Conservation (phyloP, 2,888 invertebrate species). For the Entomobrya multifasciata region DNA sequence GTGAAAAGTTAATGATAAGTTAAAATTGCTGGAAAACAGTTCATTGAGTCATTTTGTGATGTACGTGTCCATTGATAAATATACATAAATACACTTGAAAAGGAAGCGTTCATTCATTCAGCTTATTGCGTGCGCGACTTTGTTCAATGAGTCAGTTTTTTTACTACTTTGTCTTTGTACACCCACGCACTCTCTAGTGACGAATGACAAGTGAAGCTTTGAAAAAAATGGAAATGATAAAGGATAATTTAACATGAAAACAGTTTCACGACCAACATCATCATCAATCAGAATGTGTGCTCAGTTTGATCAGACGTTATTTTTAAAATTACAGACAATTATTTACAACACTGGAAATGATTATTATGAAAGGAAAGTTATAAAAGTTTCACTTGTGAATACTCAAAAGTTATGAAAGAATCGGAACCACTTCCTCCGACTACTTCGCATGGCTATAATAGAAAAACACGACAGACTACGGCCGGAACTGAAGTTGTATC, state of each 20-base stretch:
- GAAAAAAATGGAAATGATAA: too few species aligned
- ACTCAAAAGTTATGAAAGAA: conserved; percentile 34
- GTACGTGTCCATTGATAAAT: background rate
- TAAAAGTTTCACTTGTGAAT: background rate
- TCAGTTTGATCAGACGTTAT: too few species aligned
- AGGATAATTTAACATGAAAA: too few species aligned
- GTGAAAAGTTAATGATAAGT: conserved; percentile 7
- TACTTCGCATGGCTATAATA: conserved; percentile 32
- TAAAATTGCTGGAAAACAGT: background rate
- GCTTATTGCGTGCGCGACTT: background rate
- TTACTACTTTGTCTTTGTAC: too few species aligned
- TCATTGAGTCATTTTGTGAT: conserved; percentile 39
- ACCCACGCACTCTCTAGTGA: conserved; percentile 31
- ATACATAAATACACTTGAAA: background rate
- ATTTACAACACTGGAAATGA: too few species aligned
- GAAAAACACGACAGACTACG: background rate
- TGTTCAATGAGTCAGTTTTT: background rate
- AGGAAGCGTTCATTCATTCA: conserved; percentile 2
- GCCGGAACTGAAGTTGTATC: conserved; percentile 53
- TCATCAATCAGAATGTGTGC: too few species aligned
- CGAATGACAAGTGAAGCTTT: too few species aligned
- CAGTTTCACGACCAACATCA: too few species aligned
- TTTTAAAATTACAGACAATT: too few species aligned
- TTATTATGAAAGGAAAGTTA: background rate
- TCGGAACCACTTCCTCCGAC: conserved; percentile 28